These are phyloP conservation scores for Heliocidaris tuberculata DNA, from an alignment of 35 echinoderm and acorn worm genomes.

Conservation along the genomic window DNA sequence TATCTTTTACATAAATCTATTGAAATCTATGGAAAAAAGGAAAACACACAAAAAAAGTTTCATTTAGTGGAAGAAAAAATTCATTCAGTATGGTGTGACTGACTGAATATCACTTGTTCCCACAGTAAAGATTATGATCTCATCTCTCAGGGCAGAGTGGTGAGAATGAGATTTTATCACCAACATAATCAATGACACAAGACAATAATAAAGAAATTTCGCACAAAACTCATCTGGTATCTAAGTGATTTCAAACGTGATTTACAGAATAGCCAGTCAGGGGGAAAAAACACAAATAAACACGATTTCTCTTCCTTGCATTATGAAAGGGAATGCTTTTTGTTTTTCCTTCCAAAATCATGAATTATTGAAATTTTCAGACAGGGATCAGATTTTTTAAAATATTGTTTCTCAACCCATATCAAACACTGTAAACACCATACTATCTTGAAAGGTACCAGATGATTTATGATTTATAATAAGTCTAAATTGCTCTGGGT, in stretches of 20 bases:
- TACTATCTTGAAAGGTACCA: too few species aligned
- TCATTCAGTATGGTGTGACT: background rate
- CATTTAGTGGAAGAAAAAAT: background rate
- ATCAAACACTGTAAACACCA: too few species aligned
- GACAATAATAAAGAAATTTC: background rate
- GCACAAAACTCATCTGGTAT: background rate
- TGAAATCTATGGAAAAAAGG: background rate
- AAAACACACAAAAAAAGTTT: background rate
- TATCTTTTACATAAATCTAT: background rate
- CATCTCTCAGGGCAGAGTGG: background rate
- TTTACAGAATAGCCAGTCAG: too few species aligned
- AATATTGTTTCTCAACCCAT: too few species aligned
- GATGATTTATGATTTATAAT: too few species aligned
- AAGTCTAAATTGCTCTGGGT: too few species aligned
- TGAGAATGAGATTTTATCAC: background rate
- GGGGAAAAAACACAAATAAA: too few species aligned
- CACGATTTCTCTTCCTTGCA: too few species aligned
- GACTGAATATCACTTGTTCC: background rate
- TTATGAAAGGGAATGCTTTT: too few species aligned
- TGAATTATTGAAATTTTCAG: too few species aligned
- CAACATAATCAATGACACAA: background rate
- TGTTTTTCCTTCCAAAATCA: too few species aligned
- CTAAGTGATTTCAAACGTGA: background rate
- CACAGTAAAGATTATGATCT: background rate
- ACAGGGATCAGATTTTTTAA: too few species aligned